These are phyloP conservation scores for Sipha flava DNA, from an alignment of 1,140 invertebrate genomes.

Conservation along the genomic window DNA sequence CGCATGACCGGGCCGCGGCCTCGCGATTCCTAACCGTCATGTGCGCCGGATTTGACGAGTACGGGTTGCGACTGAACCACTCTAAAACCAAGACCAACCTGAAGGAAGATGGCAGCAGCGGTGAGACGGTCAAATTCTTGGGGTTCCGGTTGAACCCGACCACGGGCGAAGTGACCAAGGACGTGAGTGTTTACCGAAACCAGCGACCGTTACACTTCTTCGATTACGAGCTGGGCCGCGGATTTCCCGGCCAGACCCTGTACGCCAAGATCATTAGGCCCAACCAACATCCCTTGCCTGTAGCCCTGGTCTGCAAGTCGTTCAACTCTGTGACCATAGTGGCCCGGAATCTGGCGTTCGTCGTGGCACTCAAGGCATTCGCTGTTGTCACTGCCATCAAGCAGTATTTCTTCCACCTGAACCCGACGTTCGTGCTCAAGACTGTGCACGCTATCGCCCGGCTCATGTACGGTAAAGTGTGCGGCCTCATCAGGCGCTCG, in stretches of 20 bases:
- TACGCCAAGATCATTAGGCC: neutral
- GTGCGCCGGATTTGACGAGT: neutral
- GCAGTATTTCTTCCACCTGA: conserved; percentile 4
- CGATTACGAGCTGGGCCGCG: neutral
- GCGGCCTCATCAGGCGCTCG: neutral
- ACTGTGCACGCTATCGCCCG: neutral
- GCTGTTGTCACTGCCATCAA: neutral
- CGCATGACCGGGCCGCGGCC: neutral
- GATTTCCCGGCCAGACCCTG: neutral
- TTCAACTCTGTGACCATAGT: neutral
- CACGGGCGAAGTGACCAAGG: neutral
- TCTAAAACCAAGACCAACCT: conserved; percentile 7
- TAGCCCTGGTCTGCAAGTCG: neutral
- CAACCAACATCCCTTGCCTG: neutral
- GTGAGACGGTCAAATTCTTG: neutral
- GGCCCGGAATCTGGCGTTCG: neutral
- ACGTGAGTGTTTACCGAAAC: neutral
- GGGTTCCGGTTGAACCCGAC: neutral
- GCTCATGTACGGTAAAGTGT: neutral
- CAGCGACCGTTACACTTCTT: conserved; percentile 1
- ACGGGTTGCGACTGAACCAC: neutral
- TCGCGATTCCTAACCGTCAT: neutral
- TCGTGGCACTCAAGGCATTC: neutral
- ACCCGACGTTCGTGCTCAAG: neutral
- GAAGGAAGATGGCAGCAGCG: neutral